phyloP scores from a whole-genome alignment of 2,888 invertebrate species.

The Patella pellucida region DNA sequence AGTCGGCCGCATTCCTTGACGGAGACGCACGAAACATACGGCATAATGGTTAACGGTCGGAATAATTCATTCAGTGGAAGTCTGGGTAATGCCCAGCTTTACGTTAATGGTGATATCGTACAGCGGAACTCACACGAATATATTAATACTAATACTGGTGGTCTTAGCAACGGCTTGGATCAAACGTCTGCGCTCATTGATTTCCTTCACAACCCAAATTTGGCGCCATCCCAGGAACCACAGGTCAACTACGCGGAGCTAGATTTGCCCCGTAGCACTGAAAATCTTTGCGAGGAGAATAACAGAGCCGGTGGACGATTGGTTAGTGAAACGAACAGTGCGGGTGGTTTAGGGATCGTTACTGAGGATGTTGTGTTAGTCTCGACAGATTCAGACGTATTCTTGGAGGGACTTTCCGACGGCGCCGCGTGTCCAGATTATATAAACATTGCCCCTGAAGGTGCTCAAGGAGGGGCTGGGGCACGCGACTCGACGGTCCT shows the following conservation, averaged over 20 bases:
- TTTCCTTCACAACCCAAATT: slow-evolving; percentile 50
- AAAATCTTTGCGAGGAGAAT: slow-evolving; percentile 44
- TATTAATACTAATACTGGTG: slow-evolving; percentile 46
- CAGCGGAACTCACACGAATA: slow-evolving; percentile 46
- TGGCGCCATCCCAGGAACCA: slow-evolving; percentile 33
- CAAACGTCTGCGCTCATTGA: slow-evolving; percentile 53
- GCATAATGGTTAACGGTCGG: slow-evolving; percentile 11
- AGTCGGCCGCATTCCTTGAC: slow-evolving; percentile 50
- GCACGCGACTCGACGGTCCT: slow-evolving; percentile 10
- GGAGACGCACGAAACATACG: slow-evolving; percentile 29
- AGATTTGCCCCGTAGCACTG: slow-evolving; percentile 75
- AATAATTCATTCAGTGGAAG: slow-evolving; percentile 16
- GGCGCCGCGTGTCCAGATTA: slow-evolving; percentile 45
- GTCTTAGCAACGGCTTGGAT: slow-evolving; percentile 35
- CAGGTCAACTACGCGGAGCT: slow-evolving; percentile 83
- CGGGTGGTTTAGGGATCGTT: slow-evolving; percentile 16
- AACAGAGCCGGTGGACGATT: slow-evolving; percentile 29
- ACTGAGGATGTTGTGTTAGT: slow-evolving; percentile 27
- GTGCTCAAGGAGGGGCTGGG: slow-evolving; percentile 32
- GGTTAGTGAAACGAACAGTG: slow-evolving; percentile 16
- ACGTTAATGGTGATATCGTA: slow-evolving; percentile 43
- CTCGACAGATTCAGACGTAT: slow-evolving; percentile 52
- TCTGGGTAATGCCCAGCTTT: slow-evolving; percentile 36
- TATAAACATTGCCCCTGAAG: slow-evolving; percentile 51
- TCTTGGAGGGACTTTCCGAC: slow-evolving; percentile 37